Base-by-base conservation (phyloP, 2,113 vertebrate genomes). In the Tachysurus vachellii region DNA sequence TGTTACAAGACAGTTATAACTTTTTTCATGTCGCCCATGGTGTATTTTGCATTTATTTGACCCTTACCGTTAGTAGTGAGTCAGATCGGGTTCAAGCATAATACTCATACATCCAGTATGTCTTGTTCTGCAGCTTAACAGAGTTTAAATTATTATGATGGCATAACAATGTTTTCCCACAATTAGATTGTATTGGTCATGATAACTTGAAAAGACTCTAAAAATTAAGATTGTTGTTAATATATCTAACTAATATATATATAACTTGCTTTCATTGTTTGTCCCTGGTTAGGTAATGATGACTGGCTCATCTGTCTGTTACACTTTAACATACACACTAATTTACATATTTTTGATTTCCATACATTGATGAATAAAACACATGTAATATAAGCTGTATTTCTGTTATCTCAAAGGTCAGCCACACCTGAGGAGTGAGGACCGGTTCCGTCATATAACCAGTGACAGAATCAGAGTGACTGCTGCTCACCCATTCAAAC, bases 51-150 rank as follows among this genome's bases (percentile, higher is more conserved):
- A 91, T 92, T 92, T 94, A 92, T 93, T 94, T 94, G 94, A 93
- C 90, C 91, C 93, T 94, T 94, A 95, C 94, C 93, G 95, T 95
- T 95, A 95, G 90, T 84, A 91, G 76, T 93, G 92, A 94, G 94
- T 94, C 94, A 95, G 94, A 93, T 95, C 31, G 92, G 88, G 90
- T 93, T 93, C 92, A 83, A 82, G 47, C 77, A 85, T 87, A 94
- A 92, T 82, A 56, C 89, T 91, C 77, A 87, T 90, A 77, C 54
- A 94, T 94, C 95, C 91, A 91, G 95, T 94, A 86, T 77, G 90
- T 94, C 95, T 23, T 86, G 95, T 94, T 95, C 82, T 88, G 79
- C 94, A 66, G 86, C 93, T 94, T 94, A 94, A 94, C 92, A 89
- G 92, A 95, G 93, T 93, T 94, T 91, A 93, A 90, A 92, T 93